These are phyloP conservation scores for Parotocinclus haroldoi DNA, from an alignment of 2,797 vertebrate species.

Conservation along the genomic window DNA sequence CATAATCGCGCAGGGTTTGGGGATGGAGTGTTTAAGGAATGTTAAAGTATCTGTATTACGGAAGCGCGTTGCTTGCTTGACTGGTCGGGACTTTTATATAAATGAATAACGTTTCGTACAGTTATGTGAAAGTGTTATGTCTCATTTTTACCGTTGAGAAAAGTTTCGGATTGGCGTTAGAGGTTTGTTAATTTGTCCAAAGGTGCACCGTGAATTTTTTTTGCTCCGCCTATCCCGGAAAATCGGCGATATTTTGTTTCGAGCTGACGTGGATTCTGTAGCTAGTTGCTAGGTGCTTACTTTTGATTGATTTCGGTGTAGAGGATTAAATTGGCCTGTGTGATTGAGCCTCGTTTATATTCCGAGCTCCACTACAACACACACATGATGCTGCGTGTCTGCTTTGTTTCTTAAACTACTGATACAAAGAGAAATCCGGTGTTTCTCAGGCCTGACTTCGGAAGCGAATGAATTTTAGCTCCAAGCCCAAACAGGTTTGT, in stretches of 20 bases:
- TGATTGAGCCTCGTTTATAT: background rate
- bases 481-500: conserved; percentile 49
- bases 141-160: no score
- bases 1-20: background rate
- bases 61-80: no score
- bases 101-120: no score
- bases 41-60: background rate
- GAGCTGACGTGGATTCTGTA: conserved; percentile 72
- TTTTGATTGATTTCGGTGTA: conserved; percentile 1
- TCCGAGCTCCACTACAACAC: background rate
- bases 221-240: conserved; percentile 69
- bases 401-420: background rate
- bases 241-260: conserved; percentile 65
- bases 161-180: no score
- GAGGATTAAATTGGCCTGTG: background rate
- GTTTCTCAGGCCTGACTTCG: conserved; percentile 48
- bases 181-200: no score
- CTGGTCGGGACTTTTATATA: no score
- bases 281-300: background rate
- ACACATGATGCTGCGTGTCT: conserved; percentile 20
- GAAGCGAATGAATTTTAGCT: conserved; percentile 48
- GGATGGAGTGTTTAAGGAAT: background rate
- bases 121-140: no score
- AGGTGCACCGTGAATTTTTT: background rate
- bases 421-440: conserved; percentile 16